Base-by-base conservation (phyloP, 2,888 invertebrate species). In the Reticulitermes lucifugus region DNA sequence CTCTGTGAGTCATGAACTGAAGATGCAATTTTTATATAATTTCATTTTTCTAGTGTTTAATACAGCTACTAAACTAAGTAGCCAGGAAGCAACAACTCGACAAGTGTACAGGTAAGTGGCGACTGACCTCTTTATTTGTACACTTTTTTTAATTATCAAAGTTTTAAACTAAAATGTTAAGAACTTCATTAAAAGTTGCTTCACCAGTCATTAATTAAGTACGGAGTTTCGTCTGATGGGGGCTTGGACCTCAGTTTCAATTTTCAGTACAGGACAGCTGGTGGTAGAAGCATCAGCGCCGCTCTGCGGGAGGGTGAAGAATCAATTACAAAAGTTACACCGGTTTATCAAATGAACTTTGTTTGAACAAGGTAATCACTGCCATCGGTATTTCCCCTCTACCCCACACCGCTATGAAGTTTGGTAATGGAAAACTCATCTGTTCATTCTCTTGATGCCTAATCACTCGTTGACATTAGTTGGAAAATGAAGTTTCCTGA, bases 251-350 rank as follows among this genome's bases (percentile, higher is more conserved):
- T 73, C 41, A 35, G 73, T 21, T 73, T 73, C 73, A 73, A 41
- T 73, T 73, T 73, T 73, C 9, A 73, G 35, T 29, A 70, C 35
- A 73, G 41, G 73, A 41, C 35, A 70, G 70, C n/a, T 70, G 70
- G 41, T 29, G 73, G 73, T 21, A 29, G 73, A 73, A 35, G 35
- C 73, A 73, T 73, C 73, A 73, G 73, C 29, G 60, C 75, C 7
- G 25, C 25, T 55, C 25, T 25, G 51, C 51, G 25, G 51, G 80
- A 41, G 80, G 75, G 83, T 83, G 83, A 83, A 80, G 84, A 84
- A 80, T 84, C 84, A 84, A 84, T 84, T 84, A 84, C 84, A 84
- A 84, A 79, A 80, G 79, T 84, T 84, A 55, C 22, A 35, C 73
- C 79, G 65, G 70, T 81, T 71, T 77, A 84, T 84, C 84, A 80